Percentiles rank a stretch among this genome's conserved stretches.
Evolutionary conservation across 2,888 invertebrate genomes (phyloP).

Genomic region (Mycalesis mineus): DNA sequence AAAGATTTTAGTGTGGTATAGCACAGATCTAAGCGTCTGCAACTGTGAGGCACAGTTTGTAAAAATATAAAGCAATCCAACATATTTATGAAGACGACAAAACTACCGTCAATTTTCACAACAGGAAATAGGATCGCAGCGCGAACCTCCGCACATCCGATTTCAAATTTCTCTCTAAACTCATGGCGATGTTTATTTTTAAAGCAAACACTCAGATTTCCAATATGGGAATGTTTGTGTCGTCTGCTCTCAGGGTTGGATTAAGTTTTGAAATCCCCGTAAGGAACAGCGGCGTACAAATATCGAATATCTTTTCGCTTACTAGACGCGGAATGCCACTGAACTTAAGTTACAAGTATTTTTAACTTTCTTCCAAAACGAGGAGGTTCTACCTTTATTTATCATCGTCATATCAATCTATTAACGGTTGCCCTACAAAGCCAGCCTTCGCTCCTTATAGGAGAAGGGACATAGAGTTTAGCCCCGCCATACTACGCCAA

Average conservation of each 20-base stretch:
- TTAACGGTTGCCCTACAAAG: no score
- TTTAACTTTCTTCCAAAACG: no score
- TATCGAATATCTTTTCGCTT: constrained; percentile 26
- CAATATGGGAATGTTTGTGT: constrained; percentile 45
- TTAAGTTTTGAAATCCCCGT: constrained; percentile 30
- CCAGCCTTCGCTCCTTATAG: no score
- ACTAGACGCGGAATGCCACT: constrained; percentile 16
- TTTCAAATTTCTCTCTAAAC: constrained; percentile 50
- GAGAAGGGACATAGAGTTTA: no score
- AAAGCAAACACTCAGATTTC: constrained; percentile 49
- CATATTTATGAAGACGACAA: not conserved
- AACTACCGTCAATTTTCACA: not conserved
- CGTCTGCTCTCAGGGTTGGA: constrained; percentile 25
- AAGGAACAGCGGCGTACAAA: constrained; percentile 20
- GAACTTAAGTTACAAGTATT: constrained; percentile 1
- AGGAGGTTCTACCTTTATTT: no score
- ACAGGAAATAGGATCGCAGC: not conserved
- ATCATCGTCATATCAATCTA: no score
- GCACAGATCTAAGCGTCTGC: no score
- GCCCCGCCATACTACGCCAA: no score
- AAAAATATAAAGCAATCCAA: no score
- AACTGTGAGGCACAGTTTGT: no score
- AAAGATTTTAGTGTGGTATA: no score
- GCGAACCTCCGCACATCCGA: constrained; percentile 35
- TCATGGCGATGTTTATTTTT: constrained; percentile 44